Base-by-base conservation (phyloP, 1,140 invertebrate species). In the Portunus trituberculatus region DNA sequence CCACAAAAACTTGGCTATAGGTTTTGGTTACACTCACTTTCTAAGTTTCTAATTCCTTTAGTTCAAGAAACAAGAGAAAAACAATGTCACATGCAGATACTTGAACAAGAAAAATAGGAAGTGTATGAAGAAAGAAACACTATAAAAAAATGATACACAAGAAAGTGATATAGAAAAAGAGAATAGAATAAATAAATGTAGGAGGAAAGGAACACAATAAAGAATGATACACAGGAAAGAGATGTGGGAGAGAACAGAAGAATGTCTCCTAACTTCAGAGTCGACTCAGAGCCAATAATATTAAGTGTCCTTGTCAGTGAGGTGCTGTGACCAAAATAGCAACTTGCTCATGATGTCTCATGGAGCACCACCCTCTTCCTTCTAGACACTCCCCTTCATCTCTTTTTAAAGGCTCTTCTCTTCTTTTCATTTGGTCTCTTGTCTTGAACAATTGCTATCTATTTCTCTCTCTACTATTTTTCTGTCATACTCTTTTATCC, bases 201-300 rank as follows among this genome's bases (percentile, higher is more conserved):
- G 67, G 67, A 76, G 67, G 20, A n/a, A n/a, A 76, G 25, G 3
- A n/a, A 76, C 20, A n/a, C 20, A 8, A 20, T 25, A 76, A 76
- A 76, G 20, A n/a, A 76, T 20, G 20, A n/a, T 20, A n/a, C 67
- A 76, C 20, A 76, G n/a, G 67, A n/a, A n/a, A n/a, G 67, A n/a
- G 28, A 83, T 39, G 86, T 7, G 86, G 16, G 86, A 46, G 25
- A 7, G 45, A 76, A 20, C 67, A 76, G 67, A 76, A 76, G 67
- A 76, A 76, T 76, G 67, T 76, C 67, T 76, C 67, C 67, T 76
- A n/a, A 76, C 16, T n/a, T 76, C 67, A 76, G 67, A n/a, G 67
- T 76, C 67, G 67, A 76, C 67, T 76, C 67, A 76, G 67, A 76
- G 67, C 67, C 67, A n/a, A 76, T n/a, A 76, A 59, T 59, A 20